Evolutionary conservation across 1,140 invertebrate genomes (phyloP).

Genomic region (Helicoverpa armigera): DNA sequence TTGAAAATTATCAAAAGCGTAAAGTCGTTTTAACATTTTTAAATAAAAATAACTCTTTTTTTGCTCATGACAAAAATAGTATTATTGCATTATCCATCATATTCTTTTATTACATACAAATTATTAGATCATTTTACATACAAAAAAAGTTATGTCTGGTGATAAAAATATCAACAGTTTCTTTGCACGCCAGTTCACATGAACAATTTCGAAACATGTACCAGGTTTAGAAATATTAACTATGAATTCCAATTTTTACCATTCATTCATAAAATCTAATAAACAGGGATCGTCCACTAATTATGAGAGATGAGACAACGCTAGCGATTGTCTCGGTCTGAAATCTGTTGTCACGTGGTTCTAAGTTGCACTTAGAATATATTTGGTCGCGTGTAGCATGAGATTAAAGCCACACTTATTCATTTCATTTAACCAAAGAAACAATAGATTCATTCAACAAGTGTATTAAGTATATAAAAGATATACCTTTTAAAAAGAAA

Average conservation of each 20-base stretch:
- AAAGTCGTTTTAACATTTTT: no score
- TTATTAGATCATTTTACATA: not conserved
- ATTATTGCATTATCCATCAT: not conserved
- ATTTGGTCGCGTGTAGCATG: no score
- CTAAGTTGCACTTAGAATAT: no score
- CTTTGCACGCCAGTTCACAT: slow-evolving; percentile 20
- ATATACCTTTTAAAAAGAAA: no score
- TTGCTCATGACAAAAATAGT: not conserved
- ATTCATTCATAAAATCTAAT: slow-evolving; percentile 46
- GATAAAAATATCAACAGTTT: not conserved
- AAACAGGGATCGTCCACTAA: slow-evolving; percentile 21
- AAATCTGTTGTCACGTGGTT: no score
- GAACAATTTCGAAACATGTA: slow-evolving; percentile 37
- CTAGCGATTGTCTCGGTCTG: not conserved
- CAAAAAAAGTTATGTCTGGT: not conserved
- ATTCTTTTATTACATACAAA: no score
- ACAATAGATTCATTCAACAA: no score
- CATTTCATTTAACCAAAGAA: no score
- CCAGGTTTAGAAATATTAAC: slow-evolving; percentile 24
- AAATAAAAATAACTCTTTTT: not conserved
- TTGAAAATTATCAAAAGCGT: not conserved
- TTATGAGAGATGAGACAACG: slow-evolving; percentile 1
- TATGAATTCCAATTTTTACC: slow-evolving; percentile 39
- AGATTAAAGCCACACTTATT: no score
- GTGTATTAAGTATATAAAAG: no score